A percentile compares a stretch with the other conserved stretches of the same genome.
These are phyloP conservation scores for Eupeodes luniger DNA, from an alignment of 2,888 invertebrate genomes.

Conservation along the genomic window DNA sequence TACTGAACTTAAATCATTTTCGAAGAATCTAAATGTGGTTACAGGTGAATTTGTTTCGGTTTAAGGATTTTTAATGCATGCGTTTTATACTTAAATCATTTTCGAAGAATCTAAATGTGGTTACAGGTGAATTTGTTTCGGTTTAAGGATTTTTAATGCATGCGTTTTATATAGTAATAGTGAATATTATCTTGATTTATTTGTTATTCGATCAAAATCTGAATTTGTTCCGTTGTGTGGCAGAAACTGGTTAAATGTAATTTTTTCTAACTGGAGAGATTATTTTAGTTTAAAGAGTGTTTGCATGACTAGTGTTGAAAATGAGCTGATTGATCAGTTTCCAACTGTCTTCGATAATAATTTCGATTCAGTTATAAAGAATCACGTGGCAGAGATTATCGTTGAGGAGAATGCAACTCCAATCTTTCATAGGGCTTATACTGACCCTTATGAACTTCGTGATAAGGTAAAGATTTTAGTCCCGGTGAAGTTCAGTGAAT, in stretches of 20 bases:
- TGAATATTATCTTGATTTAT: slow-evolving; percentile 38
- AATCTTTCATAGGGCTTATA: neutral
- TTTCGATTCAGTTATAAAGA: slow-evolving; percentile 40
- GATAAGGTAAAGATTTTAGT: slow-evolving; percentile 54
- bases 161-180: slow-evolving; percentile 15
- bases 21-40: slow-evolving; percentile 27
- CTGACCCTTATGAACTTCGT: slow-evolving; percentile 21
- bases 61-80: slow-evolving; percentile 34
- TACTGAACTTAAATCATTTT: neutral
- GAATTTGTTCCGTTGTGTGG: slow-evolving; percentile 76
- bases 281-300: slow-evolving; percentile 21
- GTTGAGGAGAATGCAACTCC: slow-evolving; percentile 8
- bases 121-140: too few species aligned
- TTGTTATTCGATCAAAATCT: slow-evolving; percentile 49
- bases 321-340: slow-evolving; percentile 17
- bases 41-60: slow-evolving; percentile 37
- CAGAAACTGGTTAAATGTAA: slow-evolving; percentile 3
- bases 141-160: too few species aligned
- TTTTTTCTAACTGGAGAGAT: slow-evolving; percentile 66
- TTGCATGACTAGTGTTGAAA: slow-evolving; percentile 27
- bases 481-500: slow-evolving; percentile 32
- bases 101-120: too few species aligned
- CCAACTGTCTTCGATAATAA: slow-evolving; percentile 36
- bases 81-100: too few species aligned
- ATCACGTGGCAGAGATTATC: slow-evolving; percentile 33